A percentile compares a stretch with the other conserved stretches of the same genome.
Conservation (phyloP, 2,888 invertebrate genomes). For the Aromia moschata region DNA sequence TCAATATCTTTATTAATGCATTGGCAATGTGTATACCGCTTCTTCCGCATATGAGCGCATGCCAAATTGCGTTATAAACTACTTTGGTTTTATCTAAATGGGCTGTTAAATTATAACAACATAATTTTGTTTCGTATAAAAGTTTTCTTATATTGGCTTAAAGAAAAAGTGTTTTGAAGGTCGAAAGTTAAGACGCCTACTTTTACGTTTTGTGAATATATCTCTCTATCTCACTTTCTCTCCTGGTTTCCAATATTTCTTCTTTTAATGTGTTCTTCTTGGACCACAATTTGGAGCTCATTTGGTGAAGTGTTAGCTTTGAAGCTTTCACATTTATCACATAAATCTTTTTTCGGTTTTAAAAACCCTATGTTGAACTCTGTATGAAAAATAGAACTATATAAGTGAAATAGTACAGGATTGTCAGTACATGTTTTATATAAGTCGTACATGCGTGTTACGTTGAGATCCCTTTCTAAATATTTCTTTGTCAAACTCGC, state of each 20-base stretch:
- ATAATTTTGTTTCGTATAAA: constrained; percentile 16
- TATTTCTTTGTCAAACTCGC: no score
- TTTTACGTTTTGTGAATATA: not conserved
- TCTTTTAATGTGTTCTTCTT: constrained; percentile 15
- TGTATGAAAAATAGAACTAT: no score
- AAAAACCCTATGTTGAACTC: no score
- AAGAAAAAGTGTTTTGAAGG: constrained; percentile 14
- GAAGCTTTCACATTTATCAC: constrained; percentile 19
- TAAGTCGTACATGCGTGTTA: no score
- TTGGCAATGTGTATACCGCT: not conserved
- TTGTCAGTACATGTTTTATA: no score
- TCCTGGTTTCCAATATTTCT: constrained; percentile 18
- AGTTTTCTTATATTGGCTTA: constrained; percentile 13
- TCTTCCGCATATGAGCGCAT: constrained; percentile 7
- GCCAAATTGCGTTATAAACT: constrained; percentile 10
- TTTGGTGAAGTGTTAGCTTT: constrained; percentile 4
- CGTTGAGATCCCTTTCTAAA: no score
- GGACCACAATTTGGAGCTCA: not conserved
- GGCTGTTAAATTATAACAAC: constrained; percentile 15
- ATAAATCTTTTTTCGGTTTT: constrained; percentile 18
- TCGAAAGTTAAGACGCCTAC: constrained; percentile 17
- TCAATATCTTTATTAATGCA: not conserved
- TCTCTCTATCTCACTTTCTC: constrained; percentile 5
- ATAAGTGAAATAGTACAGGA: no score
- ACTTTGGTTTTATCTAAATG: constrained; percentile 10